Conservation (phyloP, 2,888 invertebrate species). For the Drosophila austrosaltans region DNA sequence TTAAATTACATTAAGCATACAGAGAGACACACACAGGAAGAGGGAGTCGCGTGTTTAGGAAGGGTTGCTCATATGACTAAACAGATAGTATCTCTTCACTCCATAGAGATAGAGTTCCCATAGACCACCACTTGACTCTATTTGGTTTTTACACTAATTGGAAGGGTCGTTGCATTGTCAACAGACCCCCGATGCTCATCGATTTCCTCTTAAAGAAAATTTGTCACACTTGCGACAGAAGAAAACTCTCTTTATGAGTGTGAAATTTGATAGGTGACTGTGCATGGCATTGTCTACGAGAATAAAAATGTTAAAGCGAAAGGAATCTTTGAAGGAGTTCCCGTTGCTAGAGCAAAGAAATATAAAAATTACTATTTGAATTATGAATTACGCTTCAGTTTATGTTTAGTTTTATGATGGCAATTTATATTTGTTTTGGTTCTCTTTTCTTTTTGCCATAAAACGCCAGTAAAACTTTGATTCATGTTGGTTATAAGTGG, state of each 20-base stretch:
- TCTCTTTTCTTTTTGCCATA: slow-evolving; percentile 15
- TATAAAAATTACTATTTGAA: slow-evolving; percentile 31
- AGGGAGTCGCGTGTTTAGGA: slow-evolving; percentile 1
- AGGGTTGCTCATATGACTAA: slow-evolving; percentile 6
- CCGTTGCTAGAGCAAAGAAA: slow-evolving; percentile 16
- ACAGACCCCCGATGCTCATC: slow-evolving; percentile 25
- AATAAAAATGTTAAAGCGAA: slow-evolving; percentile 11
- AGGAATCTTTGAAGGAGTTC: not conserved
- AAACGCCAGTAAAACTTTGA: slow-evolving; percentile 21
- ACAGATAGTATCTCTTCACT: not conserved
- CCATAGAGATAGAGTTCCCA: not conserved
- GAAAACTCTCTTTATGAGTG: slow-evolving; percentile 38
- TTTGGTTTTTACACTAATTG: slow-evolving; percentile 34
- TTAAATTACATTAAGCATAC: slow-evolving; percentile 34
- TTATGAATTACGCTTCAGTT: slow-evolving; percentile 53
- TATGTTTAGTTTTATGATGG: slow-evolving; percentile 56
- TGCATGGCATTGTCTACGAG: slow-evolving; percentile 22
- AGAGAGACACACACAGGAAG: not conserved
- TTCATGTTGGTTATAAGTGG: slow-evolving; percentile 15
- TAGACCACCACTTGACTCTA: slow-evolving; percentile 40
- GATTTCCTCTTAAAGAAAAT: slow-evolving; percentile 35
- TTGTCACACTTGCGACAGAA: slow-evolving; percentile 22
- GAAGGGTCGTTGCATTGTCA: slow-evolving; percentile 41
- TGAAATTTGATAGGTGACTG: slow-evolving; percentile 69
- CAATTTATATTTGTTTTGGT: slow-evolving; percentile 48